Evolutionary conservation across 2,113 vertebrate species (phyloP), one percentile per base, ranked within the genome.

Genomic region (Motacilla alba): DNA sequence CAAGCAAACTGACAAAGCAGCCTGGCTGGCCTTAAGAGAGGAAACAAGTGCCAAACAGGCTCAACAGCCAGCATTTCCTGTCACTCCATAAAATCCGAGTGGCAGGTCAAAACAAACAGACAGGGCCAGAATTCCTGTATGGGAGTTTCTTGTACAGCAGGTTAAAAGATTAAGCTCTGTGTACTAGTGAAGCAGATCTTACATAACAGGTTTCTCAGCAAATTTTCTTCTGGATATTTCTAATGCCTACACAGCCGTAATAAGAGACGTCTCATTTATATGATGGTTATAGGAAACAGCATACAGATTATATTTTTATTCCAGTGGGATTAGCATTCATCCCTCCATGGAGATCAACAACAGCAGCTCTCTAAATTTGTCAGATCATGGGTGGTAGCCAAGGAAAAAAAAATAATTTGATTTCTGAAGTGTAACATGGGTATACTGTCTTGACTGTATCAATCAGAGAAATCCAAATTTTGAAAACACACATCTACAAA

Each of bases 151-250:
- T 31, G 53, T 43, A 41, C 3, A 53, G 8, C 33, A 78, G 4
- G 11, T 74, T 70, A 85, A 14, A 67, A 58, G 17, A 39, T 35
- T 44, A 24, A 68, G 52, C 35, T 49, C 73, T 41, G 55, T 8
- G 75, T 56, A 30, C 43, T 59, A 18, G 13, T 63, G 50, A 64
- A 91, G 59, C 44, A 91, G 39, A 50, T 14, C 13, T 55, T 23
- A 80, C 0, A 3, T 35, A 46, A 43, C 18, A 33, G 46, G 43
- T 62, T 85, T 89, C 58, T 49, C 3, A 62, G 53, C 13, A 83
- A 74, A 87, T 77, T 87, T 89, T 84, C 55, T 90, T 95, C 74
- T 56, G 50, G 39, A 15, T 94, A 46, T 59, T 94, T 69, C 91
- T 83, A 62, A 59, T 76, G 66, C 46, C 75, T 62, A 79, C 9